Evolutionary conservation across 2,113 vertebrate species (phyloP).

Genomic region (Stegastes partitus): DNA sequence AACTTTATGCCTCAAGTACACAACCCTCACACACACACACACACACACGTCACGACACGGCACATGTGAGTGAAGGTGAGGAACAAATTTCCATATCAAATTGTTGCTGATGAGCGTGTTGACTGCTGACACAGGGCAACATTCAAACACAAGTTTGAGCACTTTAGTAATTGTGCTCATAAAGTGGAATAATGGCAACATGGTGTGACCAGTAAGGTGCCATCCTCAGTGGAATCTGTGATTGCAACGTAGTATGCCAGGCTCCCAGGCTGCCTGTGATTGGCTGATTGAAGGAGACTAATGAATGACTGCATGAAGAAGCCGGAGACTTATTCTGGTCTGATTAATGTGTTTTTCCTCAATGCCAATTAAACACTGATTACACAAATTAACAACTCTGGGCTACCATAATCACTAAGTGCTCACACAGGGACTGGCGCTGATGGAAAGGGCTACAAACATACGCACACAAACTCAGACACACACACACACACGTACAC

Average conservation of each 20-base stretch:
- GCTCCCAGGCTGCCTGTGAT: constrained; percentile 50
- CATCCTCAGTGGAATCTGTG: constrained; percentile 34
- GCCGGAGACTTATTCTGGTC: constrained; percentile 73
- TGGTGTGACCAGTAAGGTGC: constrained; percentile 33
- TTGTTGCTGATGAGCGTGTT: not conserved
- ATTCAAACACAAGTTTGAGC: not conserved
- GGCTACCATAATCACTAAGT: constrained; percentile 75
- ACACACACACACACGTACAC: constrained; percentile 13
- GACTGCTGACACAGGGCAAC: not conserved
- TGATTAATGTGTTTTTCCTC: constrained; percentile 82
- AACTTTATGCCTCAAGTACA: not conserved
- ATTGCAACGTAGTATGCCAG: constrained; percentile 41
- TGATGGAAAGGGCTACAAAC: constrained; percentile 64
- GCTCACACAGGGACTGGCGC: constrained; percentile 66
- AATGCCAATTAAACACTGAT: constrained; percentile 82
- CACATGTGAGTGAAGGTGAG: not conserved
- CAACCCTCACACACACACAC: not conserved
- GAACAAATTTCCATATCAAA: constrained; percentile 8
- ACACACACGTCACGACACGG: not conserved
- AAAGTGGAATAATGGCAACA: constrained; percentile 16
- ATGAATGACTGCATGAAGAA: constrained; percentile 67
- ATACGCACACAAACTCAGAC: not conserved
- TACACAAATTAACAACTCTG: constrained; percentile 82
- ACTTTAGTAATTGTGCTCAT: constrained; percentile 30
- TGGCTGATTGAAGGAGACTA: constrained; percentile 70